Evolutionary conservation across 2,888 invertebrate genomes (phyloP).

Genomic region (Scelioninae gen. 2): DNA sequence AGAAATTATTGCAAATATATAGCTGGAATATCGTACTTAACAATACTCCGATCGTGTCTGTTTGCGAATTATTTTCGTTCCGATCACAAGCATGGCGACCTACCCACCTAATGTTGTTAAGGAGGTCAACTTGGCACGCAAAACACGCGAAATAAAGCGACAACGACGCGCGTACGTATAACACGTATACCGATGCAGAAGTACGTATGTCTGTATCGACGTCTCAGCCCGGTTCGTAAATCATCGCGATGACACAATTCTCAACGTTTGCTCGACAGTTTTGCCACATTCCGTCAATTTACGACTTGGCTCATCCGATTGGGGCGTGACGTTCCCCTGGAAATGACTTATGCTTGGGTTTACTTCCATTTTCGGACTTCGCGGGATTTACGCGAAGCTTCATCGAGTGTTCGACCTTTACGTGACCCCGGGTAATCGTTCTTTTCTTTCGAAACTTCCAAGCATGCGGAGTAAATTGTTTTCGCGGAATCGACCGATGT

Average conservation of each 20-base stretch:
- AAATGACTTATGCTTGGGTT: conserved; percentile 13
- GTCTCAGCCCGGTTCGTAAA: conserved; percentile 41
- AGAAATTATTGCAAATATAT: too few relatives aligned
- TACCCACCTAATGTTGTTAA: conserved; percentile 65
- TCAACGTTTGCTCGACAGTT: conserved; percentile 39
- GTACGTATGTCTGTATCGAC: conserved; percentile 32
- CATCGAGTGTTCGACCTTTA: too few relatives aligned
- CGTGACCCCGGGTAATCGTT: too few relatives aligned
- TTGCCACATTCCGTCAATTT: conserved; percentile 53
- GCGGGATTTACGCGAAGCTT: too few relatives aligned
- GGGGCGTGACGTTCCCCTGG: conserved; percentile 8
- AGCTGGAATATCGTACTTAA: too few relatives aligned
- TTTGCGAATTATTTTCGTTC: conserved; percentile 47
- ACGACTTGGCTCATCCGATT: conserved; percentile 43
- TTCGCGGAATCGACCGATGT: too few relatives aligned
- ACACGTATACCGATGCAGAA: conserved; percentile 21
- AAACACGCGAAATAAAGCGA: conserved; percentile 56
- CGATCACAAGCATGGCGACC: conserved; percentile 61
- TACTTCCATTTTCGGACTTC: too few relatives aligned
- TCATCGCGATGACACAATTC: conserved; percentile 56
- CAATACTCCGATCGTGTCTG: conserved; percentile 15
- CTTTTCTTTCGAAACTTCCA: too few relatives aligned
- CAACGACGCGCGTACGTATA: conserved; percentile 23
- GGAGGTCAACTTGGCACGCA: conserved; percentile 68
- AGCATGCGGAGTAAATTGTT: too few relatives aligned